Conservation (phyloP, 2,113 vertebrate species). For the Erythrolamprus reginae region DNA sequence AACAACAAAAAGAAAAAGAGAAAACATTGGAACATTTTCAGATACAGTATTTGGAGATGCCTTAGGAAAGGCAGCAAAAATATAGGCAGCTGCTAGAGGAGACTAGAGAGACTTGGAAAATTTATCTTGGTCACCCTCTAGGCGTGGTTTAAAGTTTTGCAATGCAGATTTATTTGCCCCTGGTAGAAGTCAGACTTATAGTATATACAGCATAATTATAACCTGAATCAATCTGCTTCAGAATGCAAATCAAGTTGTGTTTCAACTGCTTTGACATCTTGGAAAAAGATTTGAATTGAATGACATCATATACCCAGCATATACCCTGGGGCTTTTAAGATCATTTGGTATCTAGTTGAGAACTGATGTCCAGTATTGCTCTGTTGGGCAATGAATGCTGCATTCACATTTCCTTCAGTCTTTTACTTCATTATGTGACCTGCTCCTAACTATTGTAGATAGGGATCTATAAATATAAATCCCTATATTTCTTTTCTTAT, state of each 20-base stretch:
- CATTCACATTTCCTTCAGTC: background rate
- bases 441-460: background rate
- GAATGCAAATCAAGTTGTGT: background rate
- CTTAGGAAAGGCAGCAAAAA: background rate
- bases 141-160: background rate
- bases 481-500: background rate
- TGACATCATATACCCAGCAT: background rate
- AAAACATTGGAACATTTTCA: too few relatives aligned
- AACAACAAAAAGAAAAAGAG: too few relatives aligned
- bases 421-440: background rate
- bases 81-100: background rate
- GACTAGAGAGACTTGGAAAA: background rate
- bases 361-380: background rate
- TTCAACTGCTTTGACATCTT: background rate
- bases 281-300: background rate
- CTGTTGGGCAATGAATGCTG: background rate
- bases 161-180: background rate
- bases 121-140: background rate
- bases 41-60: background rate
- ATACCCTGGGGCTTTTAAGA: background rate
- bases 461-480: background rate
- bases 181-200: background rate
- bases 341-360: background rate
- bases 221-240: background rate
- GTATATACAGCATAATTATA: background rate